Base-by-base conservation (phyloP, 2,797 vertebrate species). In the Bovichtus diacanthus region DNA sequence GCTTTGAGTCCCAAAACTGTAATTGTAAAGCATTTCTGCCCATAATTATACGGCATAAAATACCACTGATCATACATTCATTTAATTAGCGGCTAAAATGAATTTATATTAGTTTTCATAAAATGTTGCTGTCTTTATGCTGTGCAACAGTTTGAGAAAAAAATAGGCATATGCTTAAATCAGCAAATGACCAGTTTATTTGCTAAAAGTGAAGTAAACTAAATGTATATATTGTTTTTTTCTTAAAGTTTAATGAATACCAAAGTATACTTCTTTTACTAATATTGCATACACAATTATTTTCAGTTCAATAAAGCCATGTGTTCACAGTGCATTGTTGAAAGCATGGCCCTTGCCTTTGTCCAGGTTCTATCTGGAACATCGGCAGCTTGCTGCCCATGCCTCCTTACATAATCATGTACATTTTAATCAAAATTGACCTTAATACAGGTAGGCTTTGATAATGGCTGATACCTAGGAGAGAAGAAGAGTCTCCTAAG, bases 341-440 rank as follows among this genome's bases (percentile, higher is more conserved):
- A 71, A 34, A 27, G 31, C 47, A 76, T 44, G 71, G 63, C 49
- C 53, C 36, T 59, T 86, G 70, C 50, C 73, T 60, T 46, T 55
- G 65, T 74, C 79, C 78, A 67, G 75, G 74, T 78, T 46, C 61
- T 74, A 77, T 82, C 60, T 85, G 77, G 60, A 91, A 81, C 77
- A 82, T 86, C 76, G 79, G 55, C 78, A 83, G 66, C 83, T 68
- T 76, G 46, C 54, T 74, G 41, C 29, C 55, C 54, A 58, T 71
- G 64, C 56, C 80, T 83, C 60, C 56, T 76, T 75, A 77, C 36
- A 71, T 76, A 82, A 86, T 85, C 68, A 80, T 68, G 66, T 78
- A 58, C 76, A 87, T 76, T 90, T 76, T 90, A 90, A 93, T 90
- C 88, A 92, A 70, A 81, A 81, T 0, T 81, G 85, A 90, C 93